Percentiles rank a stretch among this genome's conserved stretches.
Conservation (phyloP, 2,113 vertebrate genomes). For the Notiomystis cincta region DNA sequence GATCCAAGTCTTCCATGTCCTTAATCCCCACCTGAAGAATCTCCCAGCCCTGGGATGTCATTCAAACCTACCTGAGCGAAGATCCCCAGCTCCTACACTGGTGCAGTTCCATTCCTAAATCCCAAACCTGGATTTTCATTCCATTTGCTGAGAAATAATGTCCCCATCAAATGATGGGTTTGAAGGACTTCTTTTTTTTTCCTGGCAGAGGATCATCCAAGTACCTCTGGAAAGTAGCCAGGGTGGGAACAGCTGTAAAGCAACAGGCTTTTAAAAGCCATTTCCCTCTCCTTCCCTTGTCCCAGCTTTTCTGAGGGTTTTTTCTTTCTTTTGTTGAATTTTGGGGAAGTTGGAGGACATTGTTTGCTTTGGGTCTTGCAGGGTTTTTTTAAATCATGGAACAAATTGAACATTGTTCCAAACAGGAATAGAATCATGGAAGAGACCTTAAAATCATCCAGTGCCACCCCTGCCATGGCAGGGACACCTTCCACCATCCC, state of each 20-base stretch:
- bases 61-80: neutral
- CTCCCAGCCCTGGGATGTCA: neutral
- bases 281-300: neutral
- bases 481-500: neutral
- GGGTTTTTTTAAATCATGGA: neutral
- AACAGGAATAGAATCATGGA: neutral
- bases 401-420: neutral
- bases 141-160: neutral
- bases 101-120: neutral
- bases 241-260: slow-evolving; percentile 28
- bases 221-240: neutral
- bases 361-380: neutral
- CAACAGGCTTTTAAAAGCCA: neutral
- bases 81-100: neutral
- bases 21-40: neutral
- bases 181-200: neutral
- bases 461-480: neutral
- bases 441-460: neutral
- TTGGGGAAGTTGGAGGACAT: neutral
- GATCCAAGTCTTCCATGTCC: neutral
- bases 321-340: neutral
- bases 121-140: neutral
- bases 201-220: neutral
- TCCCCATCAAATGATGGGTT: neutral
- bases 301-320: neutral